Evolutionary conservation across 2,888 invertebrate species (phyloP), one percentile per base, ranked within the genome.

Genomic region (Drosophila imparisetae): DNA sequence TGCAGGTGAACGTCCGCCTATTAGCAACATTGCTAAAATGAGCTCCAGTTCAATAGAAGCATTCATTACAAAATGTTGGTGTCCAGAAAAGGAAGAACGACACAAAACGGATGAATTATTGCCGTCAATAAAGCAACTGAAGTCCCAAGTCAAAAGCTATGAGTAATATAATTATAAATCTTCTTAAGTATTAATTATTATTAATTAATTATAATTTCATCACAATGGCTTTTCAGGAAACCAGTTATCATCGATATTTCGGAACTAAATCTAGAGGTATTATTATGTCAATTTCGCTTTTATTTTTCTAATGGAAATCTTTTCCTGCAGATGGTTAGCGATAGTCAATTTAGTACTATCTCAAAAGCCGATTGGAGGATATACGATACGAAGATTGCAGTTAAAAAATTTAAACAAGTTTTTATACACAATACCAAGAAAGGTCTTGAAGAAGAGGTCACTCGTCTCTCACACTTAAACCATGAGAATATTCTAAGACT

Each of bases 41-140:
- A 7, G 27, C 5, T 29, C 18, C 18, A 8, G n/a, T 18, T 7
- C 36, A 57, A 13, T 55, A 21, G 13, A 55, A 21, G 5, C 2
- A 53, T 34, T 32, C 21, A 32, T 21, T 52, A 30, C 2, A 50
- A 30, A 27, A 21, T 53, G 52, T 15, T 53, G 52, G 52, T 53
- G 18, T 32, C 15, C 1, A 36, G 0, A 36, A 36, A 36, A 4
- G 5, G 15, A 53, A 21, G 5, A 34, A 5, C 49, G 49, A 18
- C 15, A 45, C 8, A 1, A 18, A 29, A 1, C 6, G 1, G 18
- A 27, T 27, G 5, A 27, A 49, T 10, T 49, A 27, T 2, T 8
- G 10, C 1, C 3, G 15, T 21, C 2, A 13, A 13, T 45, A 21
- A 4, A 2, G 21, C 2, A 15, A 21, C 7, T 36, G 15, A 36